Evolutionary conservation across 2,113 vertebrate genomes (phyloP).

Genomic region (Cebidichthys violaceus): DNA sequence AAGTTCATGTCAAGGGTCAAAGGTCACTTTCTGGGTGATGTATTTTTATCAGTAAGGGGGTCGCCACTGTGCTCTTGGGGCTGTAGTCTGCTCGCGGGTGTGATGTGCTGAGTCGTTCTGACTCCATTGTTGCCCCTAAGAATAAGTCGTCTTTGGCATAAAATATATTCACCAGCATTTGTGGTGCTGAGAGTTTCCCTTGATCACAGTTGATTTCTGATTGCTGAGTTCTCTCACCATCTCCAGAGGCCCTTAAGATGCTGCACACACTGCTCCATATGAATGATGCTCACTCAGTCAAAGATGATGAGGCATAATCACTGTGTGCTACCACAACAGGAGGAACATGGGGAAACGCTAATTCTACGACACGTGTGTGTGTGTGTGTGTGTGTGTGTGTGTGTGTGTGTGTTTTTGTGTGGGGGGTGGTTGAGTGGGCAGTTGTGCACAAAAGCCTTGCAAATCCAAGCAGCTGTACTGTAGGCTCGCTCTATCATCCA

Average conservation of each 20-base stretch:
- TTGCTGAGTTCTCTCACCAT: conserved; percentile 20
- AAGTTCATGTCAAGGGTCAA: not conserved
- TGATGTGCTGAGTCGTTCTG: not conserved
- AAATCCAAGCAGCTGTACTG: conserved; percentile 31
- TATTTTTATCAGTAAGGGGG: not conserved
- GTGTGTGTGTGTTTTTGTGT: not conserved
- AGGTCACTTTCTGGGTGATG: not conserved
- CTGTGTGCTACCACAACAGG: conserved; percentile 16
- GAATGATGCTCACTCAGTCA: conserved; percentile 22
- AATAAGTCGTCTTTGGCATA: conserved; percentile 8
- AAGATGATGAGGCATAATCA: conserved; percentile 46
- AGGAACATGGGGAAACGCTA: conserved; percentile 18
- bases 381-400: not conserved
- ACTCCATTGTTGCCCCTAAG: not conserved
- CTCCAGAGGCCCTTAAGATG: conserved; percentile 23
- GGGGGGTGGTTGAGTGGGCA: conserved; percentile 4
- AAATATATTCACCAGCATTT: not conserved
- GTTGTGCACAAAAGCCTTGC: conserved; percentile 23
- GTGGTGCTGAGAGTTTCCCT: not conserved
- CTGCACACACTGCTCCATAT: conserved; percentile 14
- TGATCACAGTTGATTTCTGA: conserved; percentile 34
- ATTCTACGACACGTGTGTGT: conserved; percentile 1
- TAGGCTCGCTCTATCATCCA: not conserved
- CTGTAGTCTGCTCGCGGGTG: conserved; percentile 1
- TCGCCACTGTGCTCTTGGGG: not conserved